Base-by-base conservation (phyloP, 2,888 invertebrate species). In the Miltochrista miniata region DNA sequence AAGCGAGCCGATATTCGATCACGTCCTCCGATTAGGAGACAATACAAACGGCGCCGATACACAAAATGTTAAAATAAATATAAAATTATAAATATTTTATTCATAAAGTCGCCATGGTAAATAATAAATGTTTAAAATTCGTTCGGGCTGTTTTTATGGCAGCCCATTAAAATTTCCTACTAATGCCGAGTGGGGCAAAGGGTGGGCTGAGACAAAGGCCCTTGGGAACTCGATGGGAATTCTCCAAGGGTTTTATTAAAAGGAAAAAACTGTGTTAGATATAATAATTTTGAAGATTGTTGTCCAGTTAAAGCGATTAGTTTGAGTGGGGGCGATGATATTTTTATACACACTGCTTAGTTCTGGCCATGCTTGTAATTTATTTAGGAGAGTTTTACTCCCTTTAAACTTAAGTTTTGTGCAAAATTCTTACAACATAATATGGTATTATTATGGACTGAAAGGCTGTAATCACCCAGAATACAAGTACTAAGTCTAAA, bases 171-270 rank as follows among this genome's bases (percentile, higher is more conserved):
- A 77, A 75, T 78, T 71, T 72, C 63, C 59, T 61, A 68, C 68
- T 73, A 67, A 74, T 74, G 67, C 72, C 72, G 79, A 83, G 82
- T 74, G 78, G 74, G 82, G 67, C 70, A 76, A 80, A 75, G 72
- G 70, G 64, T 72, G 69, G 56, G 45, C 54, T 55, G 64, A 70
- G 67, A 84, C 80, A 83, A 82, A 74, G 76, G 76, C 46, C 53
- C 45, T 49, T 48, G 56, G 64, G 67, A 68, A 66, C 72, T 68
- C 68, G 74, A 80, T 73, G 69, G 70, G 78, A 72, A 81, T 79
- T 73, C 74, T 70, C 69, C 44, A 52, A 57, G 68, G 74, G 67
- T 63, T 69, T 70, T 61, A 55, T 62, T 72, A 56, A 63, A 61
- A 59, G 48, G 42, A 62, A 74, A 76, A 77, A 80, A 77, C 57